Evolutionary conservation across 2,797 vertebrate genomes (phyloP), one percentile per base, ranked within the genome.

Genomic region (Enteromius trimaculatus): DNA sequence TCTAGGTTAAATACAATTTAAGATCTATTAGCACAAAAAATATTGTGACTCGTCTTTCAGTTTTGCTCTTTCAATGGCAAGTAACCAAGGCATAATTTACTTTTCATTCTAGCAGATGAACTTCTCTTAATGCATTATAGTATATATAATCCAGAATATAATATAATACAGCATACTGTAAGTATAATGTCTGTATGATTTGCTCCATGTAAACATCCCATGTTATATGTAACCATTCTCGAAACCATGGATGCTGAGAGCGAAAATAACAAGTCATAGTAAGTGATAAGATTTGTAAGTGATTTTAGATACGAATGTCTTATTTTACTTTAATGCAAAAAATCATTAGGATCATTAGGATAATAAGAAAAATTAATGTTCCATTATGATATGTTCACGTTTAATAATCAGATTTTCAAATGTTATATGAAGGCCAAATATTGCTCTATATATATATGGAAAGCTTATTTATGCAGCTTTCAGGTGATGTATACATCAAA

Each of bases 1-100:
- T 53, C 70, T 13, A 2, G 26, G 70, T 74, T 65, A 47, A 78
- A 66, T 16, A 14, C 7, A 74, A 74, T 53, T 53, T 74, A 34
- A 21, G 47, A 53, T 53, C 29, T 14, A n/a, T 74, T 53, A 53
- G 19, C 71, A 74, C 71, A 44, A 74, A 2, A 34, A 53, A 53
- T n/a, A 53, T 34, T 74, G 51, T 53, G 49, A 74, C 71, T 51
- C 5, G 10, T 51, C 47, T 31, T 47, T 72, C 26, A 21, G 70
- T 21, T 34, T 19, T 21, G 47, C 47, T 7, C 47, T 34, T 74
- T 13, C 29, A 34, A 21, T 51, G 23, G 16, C 70, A 72, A 51
- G 26, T 10, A 17, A 19, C 16, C 16, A 13, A 72, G 19, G 71
- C 10, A n/a, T 34, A n/a, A 14, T 9, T 34, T 1, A 51, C 21